Evolutionary conservation across 2,797 vertebrate genomes (phyloP).

Genomic region (Botia kubotai): DNA sequence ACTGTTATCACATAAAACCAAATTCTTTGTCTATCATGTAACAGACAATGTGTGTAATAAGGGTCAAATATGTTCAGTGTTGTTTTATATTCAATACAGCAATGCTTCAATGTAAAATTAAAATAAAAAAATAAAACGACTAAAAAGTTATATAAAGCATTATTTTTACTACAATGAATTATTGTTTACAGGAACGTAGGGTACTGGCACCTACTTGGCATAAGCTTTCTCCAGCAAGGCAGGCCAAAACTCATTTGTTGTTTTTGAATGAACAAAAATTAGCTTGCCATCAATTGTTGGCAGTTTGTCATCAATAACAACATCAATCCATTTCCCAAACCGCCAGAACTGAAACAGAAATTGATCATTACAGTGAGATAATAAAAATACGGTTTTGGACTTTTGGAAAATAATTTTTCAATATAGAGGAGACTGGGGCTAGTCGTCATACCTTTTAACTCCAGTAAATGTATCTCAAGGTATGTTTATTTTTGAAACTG

Average conservation of each 20-base stretch:
- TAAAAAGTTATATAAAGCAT: too few species aligned
- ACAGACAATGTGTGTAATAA: not conserved
- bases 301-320: constrained; percentile 79
- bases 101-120: not conserved
- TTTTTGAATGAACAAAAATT: constrained; percentile 82
- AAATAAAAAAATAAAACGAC: too few species aligned
- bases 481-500: too few species aligned
- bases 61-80: not conserved
- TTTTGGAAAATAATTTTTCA: too few species aligned
- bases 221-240: constrained; percentile 90
- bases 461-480: too few species aligned
- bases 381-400: too few species aligned
- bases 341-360: constrained; percentile 75
- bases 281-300: constrained; percentile 72
- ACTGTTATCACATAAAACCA: not conserved
- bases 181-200: not conserved
- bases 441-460: too few species aligned
- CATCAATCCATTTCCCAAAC: constrained; percentile 78
- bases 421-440: too few species aligned
- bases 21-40: too few species aligned
- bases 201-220: constrained; percentile 81
- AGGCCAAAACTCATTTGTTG: constrained; percentile 86
- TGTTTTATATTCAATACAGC: not conserved
- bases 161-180: too few species aligned
- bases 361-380: not conserved